phyloP scores from a whole-genome alignment of 2,113 vertebrate genomes.

The Opisthocomus hoazin region DNA sequence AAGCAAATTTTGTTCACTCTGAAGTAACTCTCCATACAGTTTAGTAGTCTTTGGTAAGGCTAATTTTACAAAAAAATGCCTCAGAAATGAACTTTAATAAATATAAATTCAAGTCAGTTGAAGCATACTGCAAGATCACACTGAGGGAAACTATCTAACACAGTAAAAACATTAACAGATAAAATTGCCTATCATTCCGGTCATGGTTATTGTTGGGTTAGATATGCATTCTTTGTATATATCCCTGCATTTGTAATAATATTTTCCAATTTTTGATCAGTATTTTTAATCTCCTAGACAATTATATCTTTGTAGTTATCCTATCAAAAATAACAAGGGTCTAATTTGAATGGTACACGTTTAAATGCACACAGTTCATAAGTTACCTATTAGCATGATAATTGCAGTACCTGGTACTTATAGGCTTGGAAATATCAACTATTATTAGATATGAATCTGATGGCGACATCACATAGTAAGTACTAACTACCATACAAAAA shows the following conservation, averaged over 20 bases:
- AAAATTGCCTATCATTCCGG: not conserved
- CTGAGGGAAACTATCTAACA: not conserved
- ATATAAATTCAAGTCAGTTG: not conserved
- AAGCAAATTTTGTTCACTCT: not conserved
- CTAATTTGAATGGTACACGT: not conserved
- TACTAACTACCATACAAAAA: not conserved
- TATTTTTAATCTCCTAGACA: not conserved
- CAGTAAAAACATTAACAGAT: not conserved
- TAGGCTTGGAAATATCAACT: not conserved
- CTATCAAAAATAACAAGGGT: not conserved
- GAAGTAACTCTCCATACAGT: too few relatives aligned
- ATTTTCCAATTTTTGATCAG: not conserved
- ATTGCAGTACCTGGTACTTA: not conserved
- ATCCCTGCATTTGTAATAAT: not conserved
- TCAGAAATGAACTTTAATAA: not conserved
- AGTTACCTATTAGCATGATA: constrained; percentile 15
- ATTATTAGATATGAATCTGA: constrained; percentile 26
- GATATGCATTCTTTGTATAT: not conserved
- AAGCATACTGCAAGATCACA: not conserved
- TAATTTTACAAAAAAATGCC: not conserved
- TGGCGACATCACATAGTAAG: not conserved
- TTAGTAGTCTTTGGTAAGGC: not conserved
- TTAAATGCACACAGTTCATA: constrained; percentile 8
- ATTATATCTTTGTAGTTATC: not conserved
- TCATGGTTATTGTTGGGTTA: not conserved